Base-by-base conservation (phyloP, 2,888 invertebrate species). In the Amiota communis region DNA sequence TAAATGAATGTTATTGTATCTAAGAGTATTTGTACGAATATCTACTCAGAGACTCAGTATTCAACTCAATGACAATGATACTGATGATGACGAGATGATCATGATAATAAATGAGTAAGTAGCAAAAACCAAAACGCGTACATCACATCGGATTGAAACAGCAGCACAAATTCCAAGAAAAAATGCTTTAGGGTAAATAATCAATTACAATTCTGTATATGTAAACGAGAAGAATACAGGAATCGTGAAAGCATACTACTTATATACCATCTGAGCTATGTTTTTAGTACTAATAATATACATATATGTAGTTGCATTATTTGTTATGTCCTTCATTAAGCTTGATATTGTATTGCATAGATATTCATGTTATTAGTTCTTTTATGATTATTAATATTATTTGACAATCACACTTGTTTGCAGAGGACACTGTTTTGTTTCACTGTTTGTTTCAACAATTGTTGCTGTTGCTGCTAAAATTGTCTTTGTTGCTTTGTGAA, bases 91-190 rank as follows among this genome's bases (percentile, higher is more conserved):
- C 13, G 6, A 63, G 12, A 46, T n/a, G 63, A 20, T 63, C 63
- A 64, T 71, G 71, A 71, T 71, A 71, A 71, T 64, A 65, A 71
- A 71, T 71, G 70, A 61, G 63, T 36, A 48, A 65, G 17, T 11
- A 17, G 10, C 15, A 48, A 65, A 61, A 36, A 36, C 36, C 36
- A 36, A 36, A 36, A 36, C 36, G 36, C 36, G 36, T 36, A 6
- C 6, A 36, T 36, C 36, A 36, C 36, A 4, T 36, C 6, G 36
- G 8, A 36, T 36, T 2, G 36, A 36, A 36, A 36, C 36, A 36
- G 36, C 6, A 36, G 6, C 4, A 36, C 36, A 36, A 36, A 36
- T 36, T 36, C 36, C 6, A 13, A 53, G 56, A 9, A 11, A 11
- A 23, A 23, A 69, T 46, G 70, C 70, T 57, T 47, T 11, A 47